Conservation (phyloP, 2,113 vertebrate species). For the Xiphias gladius region DNA sequence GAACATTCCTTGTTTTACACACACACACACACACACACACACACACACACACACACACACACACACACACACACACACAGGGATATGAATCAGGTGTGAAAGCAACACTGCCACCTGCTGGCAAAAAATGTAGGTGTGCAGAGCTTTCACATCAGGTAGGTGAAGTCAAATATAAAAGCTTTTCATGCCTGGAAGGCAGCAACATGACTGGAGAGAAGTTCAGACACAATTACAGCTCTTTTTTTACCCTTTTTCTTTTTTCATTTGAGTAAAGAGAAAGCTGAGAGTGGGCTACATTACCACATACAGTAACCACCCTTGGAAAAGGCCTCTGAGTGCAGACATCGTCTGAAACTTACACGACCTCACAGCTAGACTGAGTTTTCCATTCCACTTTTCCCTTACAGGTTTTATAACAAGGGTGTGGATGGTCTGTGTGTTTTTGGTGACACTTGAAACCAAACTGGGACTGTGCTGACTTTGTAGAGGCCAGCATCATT, state of each 20-base stretch:
- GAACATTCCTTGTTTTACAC: slow-evolving; percentile 40
- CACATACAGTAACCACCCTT: slow-evolving; percentile 1
- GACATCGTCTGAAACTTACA: slow-evolving; percentile 49
- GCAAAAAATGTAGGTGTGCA: neutral
- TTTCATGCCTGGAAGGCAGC: neutral
- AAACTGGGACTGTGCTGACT: slow-evolving; percentile 6
- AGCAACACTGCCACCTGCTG: slow-evolving; percentile 74
- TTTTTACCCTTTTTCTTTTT: neutral
- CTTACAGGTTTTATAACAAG: slow-evolving; percentile 51
- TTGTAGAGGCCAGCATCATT: slow-evolving; percentile 27
- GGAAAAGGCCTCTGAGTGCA: slow-evolving; percentile 49
- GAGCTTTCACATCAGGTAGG: neutral
- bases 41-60: neutral
- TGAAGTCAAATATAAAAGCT: neutral
- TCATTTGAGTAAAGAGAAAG: neutral
- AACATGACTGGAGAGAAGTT: neutral
- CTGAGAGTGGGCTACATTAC: neutral
- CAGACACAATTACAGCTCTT: neutral
- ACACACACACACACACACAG: neutral
- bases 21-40: neutral
- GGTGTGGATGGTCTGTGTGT: slow-evolving; percentile 35
- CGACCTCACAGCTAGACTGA: slow-evolving; percentile 38
- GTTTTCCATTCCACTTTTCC: slow-evolving; percentile 59
- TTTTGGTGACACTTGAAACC: slow-evolving; percentile 35
- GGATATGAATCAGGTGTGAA: neutral